Base-by-base conservation (phyloP, 2,888 invertebrate genomes). In the Spicauda simplicius region DNA sequence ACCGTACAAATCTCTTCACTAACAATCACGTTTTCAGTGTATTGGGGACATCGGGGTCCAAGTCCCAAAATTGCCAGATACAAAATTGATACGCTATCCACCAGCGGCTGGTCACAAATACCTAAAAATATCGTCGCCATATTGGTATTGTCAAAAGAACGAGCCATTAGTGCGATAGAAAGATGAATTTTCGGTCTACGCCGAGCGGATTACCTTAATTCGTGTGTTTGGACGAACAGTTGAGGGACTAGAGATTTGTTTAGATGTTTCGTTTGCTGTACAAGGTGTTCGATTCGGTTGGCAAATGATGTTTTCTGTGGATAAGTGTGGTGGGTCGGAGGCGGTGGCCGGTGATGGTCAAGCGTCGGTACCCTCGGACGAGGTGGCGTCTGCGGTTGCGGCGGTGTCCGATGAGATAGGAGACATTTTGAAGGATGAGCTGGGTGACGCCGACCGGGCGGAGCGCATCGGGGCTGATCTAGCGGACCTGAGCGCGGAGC, bases 41-140 rank as follows among this genome's bases (percentile, higher is more conserved):
- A 20, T 64, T 5, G 45, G n/a, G 45, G 45, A n/a, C 45, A 45
- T n/a, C 56, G 30, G 56, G 48, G 18, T 18, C 50, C 30, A 48
- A 14, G 2, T 52, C 52, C 4, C n/a, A 71, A 72, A 79, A 78
- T 86, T 90, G 84, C 90, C 84, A 86, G 73, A 61, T 16, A 12
- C 65, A 79, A 83, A 80, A 83, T 76, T 84, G 80, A 80, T 79
- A 83, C 81, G 76, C 80, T 82, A 84, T 83, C 81, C 80, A 76
- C 74, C 77, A 72, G 78, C 80, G 76, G 81, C 90, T 91, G 89
- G 90, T 88, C 88, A 91, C 84, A 90, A 87, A 90, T 86, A 83
- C 89, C 92, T 92, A 92, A 92, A 93, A 91, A 91, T 92, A 91
- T 76, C 91, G 93, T 89, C 93, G 93, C 93, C 93, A 93, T 93